Percentiles rank a stretch among this genome's conserved stretches.
phyloP scores from a whole-genome alignment of 2,797 vertebrate species.

The Galaxias olidus region DNA sequence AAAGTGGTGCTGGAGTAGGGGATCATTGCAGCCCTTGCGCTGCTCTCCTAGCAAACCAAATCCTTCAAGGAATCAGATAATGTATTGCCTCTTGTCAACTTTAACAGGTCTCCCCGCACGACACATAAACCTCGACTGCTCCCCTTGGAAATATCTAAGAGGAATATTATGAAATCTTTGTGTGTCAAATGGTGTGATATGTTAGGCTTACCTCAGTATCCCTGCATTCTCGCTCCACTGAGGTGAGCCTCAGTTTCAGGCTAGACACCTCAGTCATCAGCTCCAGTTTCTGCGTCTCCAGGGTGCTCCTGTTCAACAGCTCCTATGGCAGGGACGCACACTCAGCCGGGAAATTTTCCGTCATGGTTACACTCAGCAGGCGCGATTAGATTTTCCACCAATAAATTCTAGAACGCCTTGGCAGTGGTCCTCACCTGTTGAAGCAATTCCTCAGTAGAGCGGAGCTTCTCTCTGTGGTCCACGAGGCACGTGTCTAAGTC shows the following conservation, averaged over 20 bases:
- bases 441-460: slow-evolving; percentile 91
- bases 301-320: slow-evolving; percentile 82
- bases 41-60: slow-evolving; percentile 44
- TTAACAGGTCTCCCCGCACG: slow-evolving; percentile 41
- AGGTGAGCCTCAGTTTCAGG: slow-evolving; percentile 87
- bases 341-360: background rate
- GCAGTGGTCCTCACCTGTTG: slow-evolving; percentile 80
- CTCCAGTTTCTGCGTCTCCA: slow-evolving; percentile 96
- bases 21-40: slow-evolving; percentile 14
- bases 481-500: slow-evolving; percentile 94
- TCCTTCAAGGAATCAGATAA: slow-evolving; percentile 38
- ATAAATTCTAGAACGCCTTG: background rate
- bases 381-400: background rate
- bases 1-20: slow-evolving; percentile 61
- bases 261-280: slow-evolving; percentile 93
- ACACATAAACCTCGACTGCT: no score
- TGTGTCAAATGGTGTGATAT: no score
- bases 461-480: slow-evolving; percentile 90
- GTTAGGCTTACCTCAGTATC: slow-evolving; percentile 85
- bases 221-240: slow-evolving; percentile 85
- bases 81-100: slow-evolving; percentile 25
- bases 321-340: slow-evolving; percentile 73
- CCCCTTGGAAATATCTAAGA: no score
- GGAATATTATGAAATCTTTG: no score
- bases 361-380: background rate